These are phyloP conservation scores for Orius laevigatus DNA, from an alignment of 1,140 invertebrate species.

Conservation along the genomic window DNA sequence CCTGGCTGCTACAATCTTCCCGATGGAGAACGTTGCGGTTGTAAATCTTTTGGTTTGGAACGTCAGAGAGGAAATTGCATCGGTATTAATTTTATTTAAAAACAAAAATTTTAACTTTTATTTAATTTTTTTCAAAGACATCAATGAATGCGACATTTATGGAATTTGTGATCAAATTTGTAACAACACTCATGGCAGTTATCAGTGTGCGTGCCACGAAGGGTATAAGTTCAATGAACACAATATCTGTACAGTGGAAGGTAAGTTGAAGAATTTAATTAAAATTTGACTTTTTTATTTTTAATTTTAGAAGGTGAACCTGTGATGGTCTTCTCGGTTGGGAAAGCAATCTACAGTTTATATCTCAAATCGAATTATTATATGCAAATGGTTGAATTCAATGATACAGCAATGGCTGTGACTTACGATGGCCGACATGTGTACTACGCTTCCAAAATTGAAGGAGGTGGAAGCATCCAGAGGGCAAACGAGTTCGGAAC, in stretches of 20 bases:
- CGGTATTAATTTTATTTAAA: no score
- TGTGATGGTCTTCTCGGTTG: conserved; percentile 43
- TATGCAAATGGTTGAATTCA: conserved; percentile 29
- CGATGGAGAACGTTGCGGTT: no score
- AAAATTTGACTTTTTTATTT: neutral
- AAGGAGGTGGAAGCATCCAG: conserved; percentile 46
- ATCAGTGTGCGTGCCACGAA: conserved; percentile 58
- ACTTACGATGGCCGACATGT: conserved; percentile 43
- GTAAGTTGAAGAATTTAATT: conserved; percentile 20
- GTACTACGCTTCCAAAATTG: conserved; percentile 57
- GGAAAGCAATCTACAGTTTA: conserved; percentile 31
- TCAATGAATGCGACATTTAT: conserved; percentile 63
- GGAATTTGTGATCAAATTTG: conserved; percentile 74
- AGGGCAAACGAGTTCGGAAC: conserved; percentile 36
- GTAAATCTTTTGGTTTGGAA: no score
- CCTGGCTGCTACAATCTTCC: no score
- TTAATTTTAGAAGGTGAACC: conserved; percentile 27
- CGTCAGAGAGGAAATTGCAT: no score
- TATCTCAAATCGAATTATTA: conserved; percentile 30
- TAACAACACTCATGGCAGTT: conserved; percentile 56
- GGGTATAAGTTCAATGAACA: conserved; percentile 48
- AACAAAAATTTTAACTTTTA: no score
- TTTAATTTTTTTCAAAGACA: no score
- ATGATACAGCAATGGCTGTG: conserved; percentile 46
- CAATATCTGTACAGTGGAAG: conserved; percentile 47